Percentiles rank a stretch among this genome's conserved stretches.
Conservation (phyloP, 2,888 invertebrate genomes). For the Drosophila greeni region DNA sequence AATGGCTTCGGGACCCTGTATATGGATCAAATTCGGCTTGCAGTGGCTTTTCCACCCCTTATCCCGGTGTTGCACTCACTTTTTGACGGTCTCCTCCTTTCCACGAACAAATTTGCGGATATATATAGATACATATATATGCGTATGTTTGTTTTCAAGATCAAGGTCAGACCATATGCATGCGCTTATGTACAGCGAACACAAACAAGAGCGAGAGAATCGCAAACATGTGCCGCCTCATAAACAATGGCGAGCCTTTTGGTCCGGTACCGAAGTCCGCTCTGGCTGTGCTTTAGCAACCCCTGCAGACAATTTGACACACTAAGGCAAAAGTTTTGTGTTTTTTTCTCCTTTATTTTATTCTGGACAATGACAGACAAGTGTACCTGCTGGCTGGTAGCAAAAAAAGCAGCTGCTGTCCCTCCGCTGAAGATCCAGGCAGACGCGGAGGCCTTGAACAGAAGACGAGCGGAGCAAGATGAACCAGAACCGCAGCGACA, state of each 20-base stretch:
- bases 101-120: conserved; percentile 1
- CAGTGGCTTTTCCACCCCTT: not conserved
- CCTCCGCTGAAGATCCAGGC: conserved; percentile 7
- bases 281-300: conserved; percentile 42
- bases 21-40: not conserved
- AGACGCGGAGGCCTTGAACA: conserved; percentile 60
- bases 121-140: conserved; percentile 16
- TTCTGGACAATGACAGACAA: conserved; percentile 61
- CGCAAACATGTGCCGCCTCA: conserved; percentile 61
- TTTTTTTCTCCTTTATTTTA: not conserved
- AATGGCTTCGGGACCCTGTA: conserved; percentile 10
- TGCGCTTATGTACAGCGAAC: conserved; percentile 37
- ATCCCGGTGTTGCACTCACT: conserved; percentile 18
- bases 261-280: conserved; percentile 16
- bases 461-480: conserved; percentile 39
- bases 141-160: conserved; percentile 66
- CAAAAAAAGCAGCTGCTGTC: conserved; percentile 60
- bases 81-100: conserved; percentile 7
- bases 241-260: conserved; percentile 50
- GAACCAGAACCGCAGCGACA: conserved; percentile 59
- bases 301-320: conserved; percentile 68
- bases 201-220: conserved; percentile 26
- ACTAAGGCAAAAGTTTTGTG: conserved; percentile 37
- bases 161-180: conserved; percentile 72
- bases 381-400: conserved; percentile 60